A percentile compares a stretch with the other conserved stretches of the same genome.
Conservation (phyloP, 92 coral and sea anemone genomes). For the Porites rus region DNA sequence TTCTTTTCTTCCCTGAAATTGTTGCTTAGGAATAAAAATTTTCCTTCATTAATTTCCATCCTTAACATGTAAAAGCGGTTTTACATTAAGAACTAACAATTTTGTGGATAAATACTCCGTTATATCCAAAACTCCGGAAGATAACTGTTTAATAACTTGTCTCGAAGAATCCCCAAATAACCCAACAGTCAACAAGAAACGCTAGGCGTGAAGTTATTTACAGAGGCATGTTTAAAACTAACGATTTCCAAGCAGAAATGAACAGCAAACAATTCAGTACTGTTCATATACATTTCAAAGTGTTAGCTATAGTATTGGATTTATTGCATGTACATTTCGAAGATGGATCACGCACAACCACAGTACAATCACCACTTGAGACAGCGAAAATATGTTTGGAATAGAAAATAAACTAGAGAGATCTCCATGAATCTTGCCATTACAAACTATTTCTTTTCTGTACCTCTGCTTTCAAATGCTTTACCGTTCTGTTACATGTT, state of each 20-base stretch:
- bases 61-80: background rate
- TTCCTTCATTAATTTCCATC: background rate
- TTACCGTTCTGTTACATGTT: background rate
- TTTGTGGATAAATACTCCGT: background rate
- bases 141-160: too few relatives aligned
- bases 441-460: background rate
- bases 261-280: background rate
- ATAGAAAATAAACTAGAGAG: background rate
- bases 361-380: background rate
- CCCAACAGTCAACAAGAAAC: background rate
- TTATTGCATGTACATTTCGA: slow-evolving; percentile 22
- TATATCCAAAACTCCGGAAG: background rate
- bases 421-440: background rate
- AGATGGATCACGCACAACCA: slow-evolving; percentile 39
- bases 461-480: background rate
- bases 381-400: background rate
- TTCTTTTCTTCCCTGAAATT: background rate
- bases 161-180: background rate
- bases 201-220: background rate
- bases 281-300: slow-evolving; percentile 1
- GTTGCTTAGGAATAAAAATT: background rate
- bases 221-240: background rate
- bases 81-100: background rate
- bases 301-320: background rate
- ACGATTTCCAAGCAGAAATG: background rate